Conservation (phyloP, 2,113 vertebrate genomes). For the Crypturellus undulatus region DNA sequence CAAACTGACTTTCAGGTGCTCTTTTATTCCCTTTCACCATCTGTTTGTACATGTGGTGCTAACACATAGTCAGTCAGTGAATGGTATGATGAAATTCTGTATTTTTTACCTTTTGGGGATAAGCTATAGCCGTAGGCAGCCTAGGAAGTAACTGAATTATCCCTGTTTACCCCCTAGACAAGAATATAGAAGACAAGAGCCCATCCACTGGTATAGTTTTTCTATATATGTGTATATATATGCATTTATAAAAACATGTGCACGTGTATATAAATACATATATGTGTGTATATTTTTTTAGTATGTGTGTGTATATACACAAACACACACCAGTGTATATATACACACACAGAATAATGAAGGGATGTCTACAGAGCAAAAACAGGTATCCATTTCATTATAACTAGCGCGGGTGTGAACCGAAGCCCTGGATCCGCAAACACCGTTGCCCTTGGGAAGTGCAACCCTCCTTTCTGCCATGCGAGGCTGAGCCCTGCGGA, state of each 20-base stretch:
- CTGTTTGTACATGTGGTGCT: slow-evolving; percentile 38
- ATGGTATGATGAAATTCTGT: not conserved
- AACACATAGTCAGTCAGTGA: slow-evolving; percentile 21
- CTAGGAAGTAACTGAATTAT: not conserved
- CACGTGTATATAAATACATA: not conserved
- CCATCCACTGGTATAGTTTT: slow-evolving; percentile 30
- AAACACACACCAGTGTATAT: not conserved
- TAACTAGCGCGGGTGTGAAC: not conserved
- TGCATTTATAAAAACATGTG: slow-evolving; percentile 30
- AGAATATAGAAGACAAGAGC: slow-evolving; percentile 41
- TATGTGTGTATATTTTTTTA: slow-evolving; percentile 7
- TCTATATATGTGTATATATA: slow-evolving; percentile 14
- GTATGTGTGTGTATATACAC: not conserved
- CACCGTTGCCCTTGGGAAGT: not conserved
- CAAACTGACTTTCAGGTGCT: slow-evolving; percentile 50
- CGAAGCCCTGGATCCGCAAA: not conserved
- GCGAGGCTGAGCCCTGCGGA: not conserved
- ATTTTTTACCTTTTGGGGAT: slow-evolving; percentile 21
- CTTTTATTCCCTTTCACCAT: not conserved
- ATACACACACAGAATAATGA: not conserved
- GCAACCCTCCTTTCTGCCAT: not conserved
- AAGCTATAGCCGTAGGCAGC: not conserved
- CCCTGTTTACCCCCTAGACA: slow-evolving; percentile 11
- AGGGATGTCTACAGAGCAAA: slow-evolving; percentile 40
- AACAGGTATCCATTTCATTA: slow-evolving; percentile 39